phyloP scores from a whole-genome alignment of 2,888 invertebrate species.

The Calameuta idolon region DNA sequence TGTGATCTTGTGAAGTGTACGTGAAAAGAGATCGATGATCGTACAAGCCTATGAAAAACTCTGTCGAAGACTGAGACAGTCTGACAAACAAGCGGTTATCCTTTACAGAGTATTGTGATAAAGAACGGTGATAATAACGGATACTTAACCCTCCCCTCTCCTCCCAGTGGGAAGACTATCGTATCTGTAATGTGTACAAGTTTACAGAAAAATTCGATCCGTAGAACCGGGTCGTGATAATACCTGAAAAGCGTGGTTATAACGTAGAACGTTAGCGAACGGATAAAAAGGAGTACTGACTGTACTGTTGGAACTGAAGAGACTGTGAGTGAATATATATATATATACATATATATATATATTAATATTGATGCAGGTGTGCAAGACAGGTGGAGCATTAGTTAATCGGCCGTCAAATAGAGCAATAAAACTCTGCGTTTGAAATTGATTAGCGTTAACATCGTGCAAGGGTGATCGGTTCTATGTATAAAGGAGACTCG shows the following conservation, averaged over 20 bases:
- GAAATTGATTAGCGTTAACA: background rate
- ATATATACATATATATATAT: too few relatives aligned
- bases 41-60: background rate
- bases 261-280: background rate
- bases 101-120: background rate
- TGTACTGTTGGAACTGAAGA: background rate
- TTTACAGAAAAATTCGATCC: background rate
- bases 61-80: background rate
- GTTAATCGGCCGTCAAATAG: constrained; percentile 10
- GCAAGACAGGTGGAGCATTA: constrained; percentile 39
- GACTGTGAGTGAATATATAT: background rate
- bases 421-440: background rate
- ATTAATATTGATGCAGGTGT: constrained; percentile 37
- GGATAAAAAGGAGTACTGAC: background rate
- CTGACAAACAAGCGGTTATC: background rate
- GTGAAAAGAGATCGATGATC: background rate
- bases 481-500: background rate
- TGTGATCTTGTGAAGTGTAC: background rate
- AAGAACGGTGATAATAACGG: background rate
- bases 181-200: background rate
- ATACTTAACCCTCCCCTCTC: background rate
- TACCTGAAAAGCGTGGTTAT: background rate
- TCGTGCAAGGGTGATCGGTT: background rate
- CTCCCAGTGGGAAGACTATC: background rate
- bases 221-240: background rate